Percentiles rank a stretch among this genome's conserved stretches.
Evolutionary conservation across 2,888 invertebrate species (phyloP).

Genomic region (Laspeyria flexula): DNA sequence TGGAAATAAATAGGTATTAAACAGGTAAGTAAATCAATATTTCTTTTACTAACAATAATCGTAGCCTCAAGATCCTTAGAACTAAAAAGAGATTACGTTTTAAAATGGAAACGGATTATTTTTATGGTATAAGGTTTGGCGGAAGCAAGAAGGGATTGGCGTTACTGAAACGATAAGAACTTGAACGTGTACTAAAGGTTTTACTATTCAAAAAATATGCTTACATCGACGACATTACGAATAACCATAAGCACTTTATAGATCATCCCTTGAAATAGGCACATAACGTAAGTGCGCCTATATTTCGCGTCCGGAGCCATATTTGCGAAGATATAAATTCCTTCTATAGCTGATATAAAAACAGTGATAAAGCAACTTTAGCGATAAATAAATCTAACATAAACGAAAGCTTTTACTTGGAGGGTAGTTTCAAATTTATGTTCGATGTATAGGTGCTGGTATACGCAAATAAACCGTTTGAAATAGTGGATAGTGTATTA

Average conservation of each 20-base stretch:
- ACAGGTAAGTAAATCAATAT: no score
- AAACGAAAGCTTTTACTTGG: constrained; percentile 17
- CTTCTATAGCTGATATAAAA: constrained; percentile 24
- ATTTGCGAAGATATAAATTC: constrained; percentile 18
- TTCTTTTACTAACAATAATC: no score
- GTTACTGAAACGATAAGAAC: no score
- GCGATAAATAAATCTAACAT: constrained; percentile 31
- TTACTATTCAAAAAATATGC: no score
- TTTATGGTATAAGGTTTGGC: no score
- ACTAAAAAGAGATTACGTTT: no score
- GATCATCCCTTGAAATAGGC: neutral
- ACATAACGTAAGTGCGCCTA: neutral
- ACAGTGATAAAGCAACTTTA: constrained; percentile 29
- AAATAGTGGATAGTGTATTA: no score
- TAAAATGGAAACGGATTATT: no score
- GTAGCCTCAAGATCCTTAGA: no score
- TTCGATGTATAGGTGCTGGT: neutral
- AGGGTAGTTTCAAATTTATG: constrained; percentile 25
- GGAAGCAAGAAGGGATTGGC: no score
- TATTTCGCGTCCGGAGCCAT: neutral
- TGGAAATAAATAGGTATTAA: no score
- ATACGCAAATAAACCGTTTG: constrained; percentile 1
- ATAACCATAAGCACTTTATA: neutral
- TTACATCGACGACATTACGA: neutral
- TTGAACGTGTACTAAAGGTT: no score